phyloP scores from a whole-genome alignment of 2,797 vertebrate species.

The Carcharodon carcharias region DNA sequence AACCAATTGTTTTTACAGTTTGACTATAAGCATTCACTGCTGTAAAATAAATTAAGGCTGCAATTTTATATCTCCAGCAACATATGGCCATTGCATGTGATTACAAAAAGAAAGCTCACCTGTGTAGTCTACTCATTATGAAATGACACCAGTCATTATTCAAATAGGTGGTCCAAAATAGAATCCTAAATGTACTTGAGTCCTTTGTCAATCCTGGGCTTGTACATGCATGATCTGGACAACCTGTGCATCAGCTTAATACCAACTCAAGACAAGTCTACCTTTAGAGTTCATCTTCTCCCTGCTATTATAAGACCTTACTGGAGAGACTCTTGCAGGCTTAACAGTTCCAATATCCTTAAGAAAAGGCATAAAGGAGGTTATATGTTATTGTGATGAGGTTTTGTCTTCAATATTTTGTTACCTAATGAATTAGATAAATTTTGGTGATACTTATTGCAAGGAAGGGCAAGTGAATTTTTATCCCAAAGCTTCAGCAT shows the following conservation, averaged over 20 bases:
- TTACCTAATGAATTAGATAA: background rate
- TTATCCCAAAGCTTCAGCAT: background rate
- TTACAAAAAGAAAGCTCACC: background rate
- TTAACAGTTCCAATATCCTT: background rate
- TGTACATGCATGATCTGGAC: background rate
- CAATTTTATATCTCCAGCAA: conserved; percentile 12
- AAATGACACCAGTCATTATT: background rate
- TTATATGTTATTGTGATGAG: background rate
- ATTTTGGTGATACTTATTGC: background rate
- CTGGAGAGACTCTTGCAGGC: background rate
- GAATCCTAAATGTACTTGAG: background rate
- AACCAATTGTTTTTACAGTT: conserved; percentile 17
- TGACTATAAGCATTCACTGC: background rate
- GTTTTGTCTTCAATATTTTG: background rate
- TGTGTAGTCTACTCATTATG: background rate
- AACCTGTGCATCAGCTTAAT: background rate
- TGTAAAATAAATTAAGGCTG: background rate
- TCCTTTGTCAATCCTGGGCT: background rate
- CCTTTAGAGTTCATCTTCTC: background rate
- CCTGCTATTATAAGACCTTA: background rate
- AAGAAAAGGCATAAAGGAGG: background rate
- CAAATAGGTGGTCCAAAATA: background rate
- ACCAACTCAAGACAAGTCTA: background rate
- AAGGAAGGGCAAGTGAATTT: background rate
- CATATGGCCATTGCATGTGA: background rate